These are phyloP conservation scores for Galendromus occidentalis DNA, from an alignment of 1,140 invertebrate genomes.

Conservation along the genomic window DNA sequence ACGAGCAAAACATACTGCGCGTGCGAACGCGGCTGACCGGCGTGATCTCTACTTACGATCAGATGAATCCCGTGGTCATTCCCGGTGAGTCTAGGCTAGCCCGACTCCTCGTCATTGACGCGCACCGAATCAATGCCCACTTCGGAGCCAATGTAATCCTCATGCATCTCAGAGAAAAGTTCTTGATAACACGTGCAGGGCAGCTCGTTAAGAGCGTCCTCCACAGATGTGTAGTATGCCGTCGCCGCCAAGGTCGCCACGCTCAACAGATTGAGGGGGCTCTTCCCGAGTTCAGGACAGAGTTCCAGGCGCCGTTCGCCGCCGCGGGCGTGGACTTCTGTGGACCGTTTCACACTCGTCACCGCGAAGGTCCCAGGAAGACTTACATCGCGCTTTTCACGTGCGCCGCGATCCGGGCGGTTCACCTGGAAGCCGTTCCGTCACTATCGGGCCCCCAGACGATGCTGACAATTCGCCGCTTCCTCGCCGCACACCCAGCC, in stretches of 20 bases:
- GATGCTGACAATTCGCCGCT: neutral
- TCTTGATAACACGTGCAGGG: neutral
- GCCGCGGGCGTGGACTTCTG: too few species aligned
- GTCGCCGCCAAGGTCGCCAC: neutral
- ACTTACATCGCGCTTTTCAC: too few species aligned
- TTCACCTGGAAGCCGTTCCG: too few species aligned
- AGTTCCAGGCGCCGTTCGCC: too few species aligned
- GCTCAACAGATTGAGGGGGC: neutral
- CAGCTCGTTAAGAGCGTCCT: neutral
- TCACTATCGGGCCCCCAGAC: neutral
- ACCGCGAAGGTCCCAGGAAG: too few species aligned
- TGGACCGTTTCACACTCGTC: too few species aligned
- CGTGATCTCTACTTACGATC: neutral
- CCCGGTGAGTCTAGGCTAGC: neutral
- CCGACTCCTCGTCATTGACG: neutral
- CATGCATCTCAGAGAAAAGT: neutral
- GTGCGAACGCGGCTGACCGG: neutral
- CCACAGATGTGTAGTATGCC: neutral
- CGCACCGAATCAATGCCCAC: neutral
- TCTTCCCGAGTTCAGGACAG: neutral
- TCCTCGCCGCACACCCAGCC: neutral
- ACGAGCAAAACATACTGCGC: too few species aligned
- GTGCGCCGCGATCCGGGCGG: too few species aligned
- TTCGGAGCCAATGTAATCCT: neutral
- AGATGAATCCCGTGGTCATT: neutral